These are phyloP conservation scores for Aleiodes leptofemur DNA, from an alignment of 2,888 invertebrate genomes.

Conservation along the genomic window DNA sequence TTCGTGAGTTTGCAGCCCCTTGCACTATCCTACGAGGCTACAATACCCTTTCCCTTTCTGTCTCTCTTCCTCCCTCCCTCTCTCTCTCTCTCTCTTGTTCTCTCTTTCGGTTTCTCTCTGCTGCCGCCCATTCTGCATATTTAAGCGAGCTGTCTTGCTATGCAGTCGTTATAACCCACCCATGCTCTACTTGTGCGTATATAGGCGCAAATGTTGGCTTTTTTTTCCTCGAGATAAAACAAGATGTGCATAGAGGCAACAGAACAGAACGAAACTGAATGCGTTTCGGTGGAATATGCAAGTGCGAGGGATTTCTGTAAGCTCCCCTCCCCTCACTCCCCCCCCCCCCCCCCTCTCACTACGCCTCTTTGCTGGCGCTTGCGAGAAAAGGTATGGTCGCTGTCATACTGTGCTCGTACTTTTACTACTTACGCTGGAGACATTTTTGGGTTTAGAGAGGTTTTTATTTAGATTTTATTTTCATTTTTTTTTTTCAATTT, in stretches of 20 bases:
- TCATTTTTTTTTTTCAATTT: too few relatives aligned
- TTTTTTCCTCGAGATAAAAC: not conserved
- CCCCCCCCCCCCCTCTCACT: too few relatives aligned
- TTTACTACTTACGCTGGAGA: too few relatives aligned
- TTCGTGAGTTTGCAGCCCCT: conserved; percentile 69
- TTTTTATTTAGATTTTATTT: too few relatives aligned
- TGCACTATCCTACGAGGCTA: conserved; percentile 68
- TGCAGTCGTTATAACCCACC: conserved; percentile 68
- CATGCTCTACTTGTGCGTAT: conserved; percentile 37
- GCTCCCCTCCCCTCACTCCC: too few relatives aligned
- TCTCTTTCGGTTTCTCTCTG: conserved; percentile 55
- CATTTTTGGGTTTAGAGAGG: too few relatives aligned
- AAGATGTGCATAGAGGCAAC: conserved; percentile 2
- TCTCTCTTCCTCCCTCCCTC: conserved; percentile 65
- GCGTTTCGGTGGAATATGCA: too few relatives aligned
- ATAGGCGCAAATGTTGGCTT: not conserved
- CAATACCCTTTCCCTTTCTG: conserved; percentile 61
- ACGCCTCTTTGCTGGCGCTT: too few relatives aligned
- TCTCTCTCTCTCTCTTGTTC: conserved; percentile 60
- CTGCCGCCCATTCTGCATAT: conserved; percentile 75
- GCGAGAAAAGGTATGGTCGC: too few relatives aligned
- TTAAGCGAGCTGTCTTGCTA: conserved; percentile 74
- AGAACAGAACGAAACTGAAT: not conserved
- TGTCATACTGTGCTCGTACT: too few relatives aligned
- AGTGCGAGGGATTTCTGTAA: too few relatives aligned